Evolutionary conservation across 2,113 vertebrate species (phyloP).

Genomic region (Colius striatus): DNA sequence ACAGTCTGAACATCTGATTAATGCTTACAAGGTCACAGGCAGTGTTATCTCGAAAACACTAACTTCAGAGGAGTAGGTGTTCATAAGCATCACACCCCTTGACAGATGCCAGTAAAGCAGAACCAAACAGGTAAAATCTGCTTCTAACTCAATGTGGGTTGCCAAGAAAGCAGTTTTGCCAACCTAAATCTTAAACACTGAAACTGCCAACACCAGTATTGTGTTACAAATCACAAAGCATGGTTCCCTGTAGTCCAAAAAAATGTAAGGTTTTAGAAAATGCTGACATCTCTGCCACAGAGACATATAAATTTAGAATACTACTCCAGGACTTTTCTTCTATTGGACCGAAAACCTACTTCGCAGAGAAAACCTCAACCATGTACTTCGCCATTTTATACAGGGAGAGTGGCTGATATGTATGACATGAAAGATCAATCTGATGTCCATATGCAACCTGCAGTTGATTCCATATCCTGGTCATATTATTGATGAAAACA

Average conservation of each 20-base stretch:
- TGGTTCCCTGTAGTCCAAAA: background rate
- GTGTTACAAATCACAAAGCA: conserved; percentile 24
- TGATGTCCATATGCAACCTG: background rate
- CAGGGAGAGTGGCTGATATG: background rate
- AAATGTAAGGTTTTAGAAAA: background rate
- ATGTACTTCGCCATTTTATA: background rate
- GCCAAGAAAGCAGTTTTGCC: conserved; percentile 49
- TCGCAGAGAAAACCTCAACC: background rate
- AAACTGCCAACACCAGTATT: conserved; percentile 20
- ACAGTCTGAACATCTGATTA: conserved; percentile 12
- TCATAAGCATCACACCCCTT: conserved; percentile 55
- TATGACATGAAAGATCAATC: background rate
- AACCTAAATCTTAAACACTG: conserved; percentile 62
- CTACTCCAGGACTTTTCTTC: background rate
- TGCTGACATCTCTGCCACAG: background rate
- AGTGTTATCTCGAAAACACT: conserved; percentile 67
- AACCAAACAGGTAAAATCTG: conserved; percentile 74
- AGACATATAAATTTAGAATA: background rate
- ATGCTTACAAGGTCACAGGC: conserved; percentile 68
- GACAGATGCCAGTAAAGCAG: conserved; percentile 56
- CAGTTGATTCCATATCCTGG: background rate
- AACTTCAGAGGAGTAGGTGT: conserved; percentile 40
- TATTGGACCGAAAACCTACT: background rate
- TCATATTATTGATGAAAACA: background rate
- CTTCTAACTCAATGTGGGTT: conserved; percentile 49